Conservation (phyloP, 2,888 invertebrate species). For the Andricus curvator region DNA sequence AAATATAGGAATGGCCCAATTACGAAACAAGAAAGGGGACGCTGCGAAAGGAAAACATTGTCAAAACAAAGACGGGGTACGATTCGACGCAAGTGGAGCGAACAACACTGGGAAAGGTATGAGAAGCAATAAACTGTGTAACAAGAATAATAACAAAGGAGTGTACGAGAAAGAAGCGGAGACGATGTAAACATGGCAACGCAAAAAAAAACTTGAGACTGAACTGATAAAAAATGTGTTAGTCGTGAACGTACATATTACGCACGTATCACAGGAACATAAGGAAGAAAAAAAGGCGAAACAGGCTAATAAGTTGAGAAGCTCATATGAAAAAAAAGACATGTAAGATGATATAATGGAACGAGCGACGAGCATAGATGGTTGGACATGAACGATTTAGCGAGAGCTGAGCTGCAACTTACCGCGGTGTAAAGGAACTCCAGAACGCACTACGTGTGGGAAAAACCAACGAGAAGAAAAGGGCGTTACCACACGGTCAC, state of each 20-base stretch:
- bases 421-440: slow-evolving; percentile 99
- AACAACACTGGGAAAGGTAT: slow-evolving; percentile 14
- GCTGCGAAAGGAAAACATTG: slow-evolving; percentile 32
- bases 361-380: slow-evolving; percentile 74
- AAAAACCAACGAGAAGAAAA: slow-evolving; percentile 78
- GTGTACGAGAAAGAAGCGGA: slow-evolving; percentile 37
- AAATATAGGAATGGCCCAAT: not conserved
- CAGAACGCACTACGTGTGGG: slow-evolving; percentile 94
- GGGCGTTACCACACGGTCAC: slow-evolving; percentile 79
- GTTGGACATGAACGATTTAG: slow-evolving; percentile 73
- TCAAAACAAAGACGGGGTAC: slow-evolving; percentile 26
- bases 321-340: slow-evolving; percentile 62
- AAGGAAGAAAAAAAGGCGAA: slow-evolving; percentile 52
- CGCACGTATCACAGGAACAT: slow-evolving; percentile 50
- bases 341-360: slow-evolving; percentile 70
- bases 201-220: slow-evolving; percentile 12
- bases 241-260: not conserved
- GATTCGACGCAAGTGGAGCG: slow-evolving; percentile 34
- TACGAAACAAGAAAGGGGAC: slow-evolving; percentile 6
- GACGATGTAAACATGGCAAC: slow-evolving; percentile 36
- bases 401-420: slow-evolving; percentile 86
- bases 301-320: slow-evolving; percentile 60
- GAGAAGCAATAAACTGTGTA: slow-evolving; percentile 37
- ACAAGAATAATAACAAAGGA: slow-evolving; percentile 37
- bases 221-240: slow-evolving; percentile 17